Conservation (phyloP, 92 coral and sea anemone genomes). For the Actinernus sp. region DNA sequence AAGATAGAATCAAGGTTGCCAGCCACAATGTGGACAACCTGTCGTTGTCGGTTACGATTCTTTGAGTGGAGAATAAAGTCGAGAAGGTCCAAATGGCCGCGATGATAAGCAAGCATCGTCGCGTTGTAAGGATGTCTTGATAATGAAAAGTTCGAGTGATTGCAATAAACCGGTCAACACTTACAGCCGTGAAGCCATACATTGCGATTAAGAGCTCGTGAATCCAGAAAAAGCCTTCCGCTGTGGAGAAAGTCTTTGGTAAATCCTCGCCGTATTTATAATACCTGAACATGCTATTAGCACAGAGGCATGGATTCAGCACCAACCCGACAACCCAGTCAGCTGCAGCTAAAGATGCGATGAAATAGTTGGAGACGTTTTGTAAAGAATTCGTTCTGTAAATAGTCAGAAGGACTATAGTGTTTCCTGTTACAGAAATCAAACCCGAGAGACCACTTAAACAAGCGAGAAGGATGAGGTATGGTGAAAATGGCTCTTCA, state of each 20-base stretch:
- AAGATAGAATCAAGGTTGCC: background rate
- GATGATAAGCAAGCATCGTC: background rate
- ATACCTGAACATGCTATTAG: constrained; percentile 2
- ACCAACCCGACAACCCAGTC: constrained; percentile 69
- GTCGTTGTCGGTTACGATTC: background rate
- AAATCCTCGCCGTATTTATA: constrained; percentile 43
- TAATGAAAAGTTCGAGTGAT: background rate
- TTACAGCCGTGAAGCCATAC: background rate
- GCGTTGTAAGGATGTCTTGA: background rate
- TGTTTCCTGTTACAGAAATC: constrained; percentile 65
- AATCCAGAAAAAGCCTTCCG: background rate
- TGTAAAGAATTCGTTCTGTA: constrained; percentile 56
- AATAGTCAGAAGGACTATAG: constrained; percentile 48
- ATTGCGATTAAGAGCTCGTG: background rate
- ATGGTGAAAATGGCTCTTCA: too few relatives aligned
- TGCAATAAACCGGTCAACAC: background rate
- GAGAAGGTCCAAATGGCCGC: background rate
- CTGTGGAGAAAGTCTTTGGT: background rate
- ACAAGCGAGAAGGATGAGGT: constrained; percentile 35
- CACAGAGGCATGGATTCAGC: constrained; percentile 67
- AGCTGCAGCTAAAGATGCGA: constrained; percentile 68
- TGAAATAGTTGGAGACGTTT: constrained; percentile 56
- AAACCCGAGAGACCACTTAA: constrained; percentile 55
- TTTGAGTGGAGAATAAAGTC: background rate
- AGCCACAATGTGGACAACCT: background rate